A percentile compares a stretch with the other conserved stretches of the same genome.
These are phyloP conservation scores for Aphelocoma californica DNA, from an alignment of 2,797 vertebrate species.

Conservation along the genomic window DNA sequence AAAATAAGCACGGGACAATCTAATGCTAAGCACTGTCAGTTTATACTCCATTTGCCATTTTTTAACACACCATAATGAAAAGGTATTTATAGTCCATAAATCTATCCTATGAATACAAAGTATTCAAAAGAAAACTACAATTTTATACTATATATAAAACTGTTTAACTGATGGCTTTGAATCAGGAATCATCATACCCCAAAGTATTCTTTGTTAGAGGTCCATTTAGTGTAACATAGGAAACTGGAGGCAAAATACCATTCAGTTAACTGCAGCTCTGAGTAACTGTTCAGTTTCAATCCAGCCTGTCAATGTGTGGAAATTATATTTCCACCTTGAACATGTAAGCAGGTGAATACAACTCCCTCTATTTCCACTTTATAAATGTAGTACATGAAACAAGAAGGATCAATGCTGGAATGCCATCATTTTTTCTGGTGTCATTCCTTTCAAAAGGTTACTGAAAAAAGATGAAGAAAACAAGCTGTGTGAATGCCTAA, in stretches of 20 bases:
- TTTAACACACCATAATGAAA: not conserved
- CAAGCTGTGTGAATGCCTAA: not conserved
- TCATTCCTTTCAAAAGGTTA: not conserved
- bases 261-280: not conserved
- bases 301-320: not conserved
- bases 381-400: not conserved
- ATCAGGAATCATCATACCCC: not conserved
- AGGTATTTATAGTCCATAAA: not conserved
- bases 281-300: not conserved
- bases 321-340: not conserved
- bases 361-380: not conserved
- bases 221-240: not conserved
- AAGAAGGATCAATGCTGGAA: not conserved
- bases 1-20: constrained; percentile 24
- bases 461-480: not conserved
- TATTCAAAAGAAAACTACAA: not conserved
- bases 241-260: not conserved
- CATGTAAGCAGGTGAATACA: not conserved
- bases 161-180: not conserved
- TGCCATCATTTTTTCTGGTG: not conserved
- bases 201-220: not conserved
- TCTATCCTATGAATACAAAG: not conserved
- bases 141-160: not conserved
- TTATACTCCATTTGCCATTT: constrained; percentile 3
- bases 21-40: not conserved